Base-by-base conservation (phyloP, 2,797 vertebrate species). In the Lindbergichthys nudifrons region DNA sequence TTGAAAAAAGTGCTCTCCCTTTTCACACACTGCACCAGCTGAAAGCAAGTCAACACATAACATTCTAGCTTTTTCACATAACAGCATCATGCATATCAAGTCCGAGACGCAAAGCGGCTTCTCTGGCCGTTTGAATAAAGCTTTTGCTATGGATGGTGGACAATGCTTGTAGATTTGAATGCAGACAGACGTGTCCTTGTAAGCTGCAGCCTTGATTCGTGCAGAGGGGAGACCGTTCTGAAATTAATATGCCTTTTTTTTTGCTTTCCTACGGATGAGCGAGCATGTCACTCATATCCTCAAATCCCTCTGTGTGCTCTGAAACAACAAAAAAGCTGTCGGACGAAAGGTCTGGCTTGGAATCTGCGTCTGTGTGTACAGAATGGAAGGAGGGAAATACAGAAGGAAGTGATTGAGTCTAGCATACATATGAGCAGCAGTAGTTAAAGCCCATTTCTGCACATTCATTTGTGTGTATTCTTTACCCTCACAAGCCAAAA, bases 61-160 rank as follows among this genome's bases (percentile, higher is more conserved):
- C 52, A 78, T 65, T 67, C 70, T 8, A 16, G 30, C 18, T n/a
- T 32, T 63, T 88, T 87, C 90, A 80, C 83, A 87, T 81, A 80
- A 66, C 69, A 2, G 72, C 8, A 5, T 47, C 64, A 64, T 64
- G 19, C 30, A 68, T 1, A 61, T 66, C 30, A 36, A 3, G 3
- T 68, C 65, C 62, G 57, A 81, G 72, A 84, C 80, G 84, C 77
- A 91, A 89, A 92, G 68, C 73, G 70, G 67, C 80, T 84, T 57
- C 70, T 43, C 62, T 54, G 32, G 0, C 23, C 19, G 79, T 88
- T 81, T 89, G 77, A 84, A 85, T 87, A 60, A 71, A 78, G 83
- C 65, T 52, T 80, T 60, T 68, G 73, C 30, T 39, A 63, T 62
- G 64, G 58, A 60, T 71, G 67, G 56, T 77, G 65, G 59, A 78